Conservation (phyloP, 2,797 vertebrate species). For the Etheostoma perlongum region DNA sequence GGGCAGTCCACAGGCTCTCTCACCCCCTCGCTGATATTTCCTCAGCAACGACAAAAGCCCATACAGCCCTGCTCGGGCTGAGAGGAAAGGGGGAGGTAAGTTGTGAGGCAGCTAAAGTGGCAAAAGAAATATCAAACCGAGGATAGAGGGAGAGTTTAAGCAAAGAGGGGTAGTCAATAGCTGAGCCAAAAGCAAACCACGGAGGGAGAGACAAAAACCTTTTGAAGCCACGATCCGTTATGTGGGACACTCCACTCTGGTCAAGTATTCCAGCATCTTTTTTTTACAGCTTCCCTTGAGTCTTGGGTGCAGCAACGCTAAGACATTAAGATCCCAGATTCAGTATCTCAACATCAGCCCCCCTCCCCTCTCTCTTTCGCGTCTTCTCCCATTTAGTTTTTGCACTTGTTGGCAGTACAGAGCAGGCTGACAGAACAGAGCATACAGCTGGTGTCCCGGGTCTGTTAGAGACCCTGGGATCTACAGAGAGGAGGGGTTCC, state of each 20-base stretch:
- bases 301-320: constrained; percentile 50
- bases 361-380: constrained; percentile 11
- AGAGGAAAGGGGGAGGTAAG: constrained; percentile 68
- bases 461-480: constrained; percentile 61
- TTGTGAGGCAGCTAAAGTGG: constrained; percentile 46
- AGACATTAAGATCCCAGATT: constrained; percentile 58
- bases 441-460: constrained; percentile 62
- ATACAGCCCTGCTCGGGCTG: constrained; percentile 25
- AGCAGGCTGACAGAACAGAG: constrained; percentile 56
- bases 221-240: constrained; percentile 18
- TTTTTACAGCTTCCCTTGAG: constrained; percentile 49
- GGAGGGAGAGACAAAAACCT: constrained; percentile 12
- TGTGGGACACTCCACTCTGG: constrained; percentile 50
- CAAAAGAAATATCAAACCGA: constrained; percentile 42
- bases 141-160: constrained; percentile 32
- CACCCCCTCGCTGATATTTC: constrained; percentile 64
- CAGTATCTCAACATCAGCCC: constrained; percentile 55
- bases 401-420: constrained; percentile 65
- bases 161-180: constrained; percentile 33
- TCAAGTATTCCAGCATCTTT: constrained; percentile 47
- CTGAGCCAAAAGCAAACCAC: constrained; percentile 32
- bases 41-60: constrained; percentile 48
- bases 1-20: constrained; percentile 66
- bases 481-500: constrained; percentile 56
- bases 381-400: constrained; percentile 35